Evolutionary conservation across 1,140 invertebrate species (phyloP).

Genomic region (Pseudoatta argentina): DNA sequence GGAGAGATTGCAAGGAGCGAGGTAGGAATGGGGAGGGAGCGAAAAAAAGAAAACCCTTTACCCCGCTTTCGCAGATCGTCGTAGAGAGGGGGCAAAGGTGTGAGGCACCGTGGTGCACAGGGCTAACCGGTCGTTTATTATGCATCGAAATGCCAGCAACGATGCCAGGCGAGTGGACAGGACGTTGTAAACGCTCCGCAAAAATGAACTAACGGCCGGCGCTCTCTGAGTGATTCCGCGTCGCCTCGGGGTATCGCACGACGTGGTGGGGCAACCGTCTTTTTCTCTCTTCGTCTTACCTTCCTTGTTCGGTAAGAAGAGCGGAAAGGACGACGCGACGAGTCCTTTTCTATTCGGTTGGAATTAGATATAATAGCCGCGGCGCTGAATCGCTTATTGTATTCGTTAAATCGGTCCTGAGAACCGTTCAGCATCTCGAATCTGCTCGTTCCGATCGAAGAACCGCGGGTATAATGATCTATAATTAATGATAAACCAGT

Average conservation of each 20-base stretch:
- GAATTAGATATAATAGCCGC: constrained; percentile 65
- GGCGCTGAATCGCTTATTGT: constrained; percentile 49
- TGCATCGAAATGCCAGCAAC: constrained; percentile 86
- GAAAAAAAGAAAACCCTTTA: constrained; percentile 52
- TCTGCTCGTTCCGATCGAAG: background rate
- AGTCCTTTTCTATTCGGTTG: constrained; percentile 63
- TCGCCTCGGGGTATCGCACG: constrained; percentile 79
- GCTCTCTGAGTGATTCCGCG: constrained; percentile 85
- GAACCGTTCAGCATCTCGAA: constrained; percentile 24
- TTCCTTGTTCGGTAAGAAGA: background rate
- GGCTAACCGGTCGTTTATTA: constrained; percentile 86
- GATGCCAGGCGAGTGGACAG: constrained; percentile 85
- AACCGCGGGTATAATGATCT: background rate
- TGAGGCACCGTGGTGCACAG: constrained; percentile 78
- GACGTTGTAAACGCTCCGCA: constrained; percentile 84
- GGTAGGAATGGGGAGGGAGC: constrained; percentile 32
- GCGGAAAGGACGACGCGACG: constrained; percentile 23
- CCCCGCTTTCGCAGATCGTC: constrained; percentile 16
- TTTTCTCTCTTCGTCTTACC: constrained; percentile 11
- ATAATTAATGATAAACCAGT: constrained; percentile 14
- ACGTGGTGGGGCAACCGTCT: constrained; percentile 38
- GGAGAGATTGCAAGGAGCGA: constrained; percentile 63
- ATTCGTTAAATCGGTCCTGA: constrained; percentile 51
- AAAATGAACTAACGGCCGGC: constrained; percentile 85
- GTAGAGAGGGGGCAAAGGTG: constrained; percentile 76